Conservation (phyloP, 2,888 invertebrate species). For the Achlya flavicornis region DNA sequence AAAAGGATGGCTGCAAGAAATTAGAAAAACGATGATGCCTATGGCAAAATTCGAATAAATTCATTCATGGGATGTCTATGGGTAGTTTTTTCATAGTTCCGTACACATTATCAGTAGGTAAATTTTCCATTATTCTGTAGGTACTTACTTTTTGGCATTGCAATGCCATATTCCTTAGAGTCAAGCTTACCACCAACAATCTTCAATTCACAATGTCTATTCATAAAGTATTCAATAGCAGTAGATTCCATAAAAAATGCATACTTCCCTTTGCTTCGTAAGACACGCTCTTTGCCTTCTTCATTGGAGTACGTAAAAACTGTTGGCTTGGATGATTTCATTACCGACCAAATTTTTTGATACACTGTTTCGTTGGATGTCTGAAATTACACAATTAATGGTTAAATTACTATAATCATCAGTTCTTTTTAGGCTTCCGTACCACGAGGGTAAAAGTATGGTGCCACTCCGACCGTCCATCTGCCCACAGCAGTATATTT, state of each 20-base stretch:
- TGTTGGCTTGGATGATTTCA: constrained; percentile 91
- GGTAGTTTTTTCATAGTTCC: too few relatives aligned
- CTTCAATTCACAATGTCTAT: constrained; percentile 91
- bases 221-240: constrained; percentile 94
- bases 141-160: constrained; percentile 90
- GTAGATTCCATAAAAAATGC: constrained; percentile 99
- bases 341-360: constrained; percentile 94
- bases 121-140: not conserved
- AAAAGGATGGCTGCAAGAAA: too few relatives aligned
- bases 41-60: too few relatives aligned
- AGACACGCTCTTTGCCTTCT: constrained; percentile 93
- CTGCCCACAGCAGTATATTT: too few relatives aligned
- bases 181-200: constrained; percentile 92
- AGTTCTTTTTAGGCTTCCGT: not conserved
- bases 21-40: too few relatives aligned
- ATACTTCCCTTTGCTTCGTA: constrained; percentile 89
- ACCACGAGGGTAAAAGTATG: not conserved
- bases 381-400: constrained; percentile 63
- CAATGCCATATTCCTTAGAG: constrained; percentile 92
- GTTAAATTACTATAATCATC: not conserved
- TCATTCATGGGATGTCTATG: too few relatives aligned
- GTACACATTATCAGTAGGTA: too few relatives aligned
- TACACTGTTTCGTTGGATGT: constrained; percentile 93
- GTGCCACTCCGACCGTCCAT: too few relatives aligned
- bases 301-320: constrained; percentile 91